Evolutionary conservation across 2,113 vertebrate genomes (phyloP), one percentile per base, ranked within the genome.

Genomic region (Aix galericulata): DNA sequence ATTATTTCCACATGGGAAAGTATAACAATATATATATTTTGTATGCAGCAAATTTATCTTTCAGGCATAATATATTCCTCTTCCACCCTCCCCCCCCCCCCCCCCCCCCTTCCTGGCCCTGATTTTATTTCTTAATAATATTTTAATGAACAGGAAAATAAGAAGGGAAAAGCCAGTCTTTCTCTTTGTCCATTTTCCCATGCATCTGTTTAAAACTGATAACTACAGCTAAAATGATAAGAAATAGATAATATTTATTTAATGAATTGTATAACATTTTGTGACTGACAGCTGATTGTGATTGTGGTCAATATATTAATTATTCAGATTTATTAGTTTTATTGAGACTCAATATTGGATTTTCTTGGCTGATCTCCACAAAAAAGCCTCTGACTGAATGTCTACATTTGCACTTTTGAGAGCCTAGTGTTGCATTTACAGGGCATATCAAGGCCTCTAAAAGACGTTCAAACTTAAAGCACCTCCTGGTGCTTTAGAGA

Each of bases 1-100:
- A 93, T 90, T 96, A 69, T 84, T 94, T 91, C 75, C 77, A 93
- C 78, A 88, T 91, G 92, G 68, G 90, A 95, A 81, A 80, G 34
- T 68, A 52, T 34, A 79, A 82, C 82, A n/a, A 3, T 53, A 36
- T 91, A 50, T 50, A 50, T 34, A 81, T 68, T 68, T 87, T 9
- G 29, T 73, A 71, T 56, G 46, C 58, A 90, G 63, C 8, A 90
- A 67, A 78, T 93, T 79, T 90, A n/a, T 86, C 81, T 77, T 91
- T 83, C 56, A 82, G 91, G 64, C 50, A 56, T 48, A 86, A 63
- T 69, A 55, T 90, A 42, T 58, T 91, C 23, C 93, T 88, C n/a
- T 92, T 81, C 13, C 73, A 40, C 40, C 12, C 40, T 40, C 40
- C 18, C 8, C 11, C 3, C 16, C 9, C 12, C 6, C 2, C 46